Conservation (phyloP, 2,797 vertebrate species). For the Tarsius wallacei region DNA sequence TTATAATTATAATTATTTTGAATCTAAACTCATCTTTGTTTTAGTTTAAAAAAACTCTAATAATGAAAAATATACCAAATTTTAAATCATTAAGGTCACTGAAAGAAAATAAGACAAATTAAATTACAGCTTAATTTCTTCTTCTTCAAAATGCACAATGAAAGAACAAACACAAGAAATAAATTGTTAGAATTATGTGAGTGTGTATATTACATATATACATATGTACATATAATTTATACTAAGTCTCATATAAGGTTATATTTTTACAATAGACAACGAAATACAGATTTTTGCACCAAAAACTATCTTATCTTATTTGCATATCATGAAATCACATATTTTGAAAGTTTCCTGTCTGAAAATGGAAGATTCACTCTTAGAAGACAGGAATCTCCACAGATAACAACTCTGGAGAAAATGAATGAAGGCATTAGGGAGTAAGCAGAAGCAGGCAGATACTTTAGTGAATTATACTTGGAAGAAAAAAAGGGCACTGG, state of each 20-base stretch:
- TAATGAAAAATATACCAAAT: constrained; percentile 11
- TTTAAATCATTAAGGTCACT: constrained; percentile 49
- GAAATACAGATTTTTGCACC: not conserved
- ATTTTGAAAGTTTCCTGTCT: not conserved
- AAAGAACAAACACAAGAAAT: constrained; percentile 28
- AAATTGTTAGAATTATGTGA: not conserved
- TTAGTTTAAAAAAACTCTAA: not conserved
- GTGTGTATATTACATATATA: not conserved
- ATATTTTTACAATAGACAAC: not conserved
- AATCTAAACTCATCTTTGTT: not conserved
- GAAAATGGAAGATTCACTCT: not conserved
- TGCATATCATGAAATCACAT: constrained; percentile 6
- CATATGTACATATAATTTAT: not conserved
- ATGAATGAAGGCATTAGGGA: not conserved
- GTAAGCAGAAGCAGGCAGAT: constrained; percentile 10
- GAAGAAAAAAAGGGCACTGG: not conserved
- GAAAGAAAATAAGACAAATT: constrained; percentile 28
- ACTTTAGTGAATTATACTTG: not conserved
- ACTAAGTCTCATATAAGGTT: not conserved
- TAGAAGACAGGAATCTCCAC: not conserved
- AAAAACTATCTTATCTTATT: constrained; percentile 1
- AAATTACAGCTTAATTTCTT: not conserved
- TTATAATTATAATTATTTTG: constrained; percentile 70
- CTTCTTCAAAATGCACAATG: constrained; percentile 40
- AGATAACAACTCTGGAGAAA: not conserved